Base-by-base conservation (phyloP, 35 echinoderm and acorn worm species). In the Patiria miniata region DNA sequence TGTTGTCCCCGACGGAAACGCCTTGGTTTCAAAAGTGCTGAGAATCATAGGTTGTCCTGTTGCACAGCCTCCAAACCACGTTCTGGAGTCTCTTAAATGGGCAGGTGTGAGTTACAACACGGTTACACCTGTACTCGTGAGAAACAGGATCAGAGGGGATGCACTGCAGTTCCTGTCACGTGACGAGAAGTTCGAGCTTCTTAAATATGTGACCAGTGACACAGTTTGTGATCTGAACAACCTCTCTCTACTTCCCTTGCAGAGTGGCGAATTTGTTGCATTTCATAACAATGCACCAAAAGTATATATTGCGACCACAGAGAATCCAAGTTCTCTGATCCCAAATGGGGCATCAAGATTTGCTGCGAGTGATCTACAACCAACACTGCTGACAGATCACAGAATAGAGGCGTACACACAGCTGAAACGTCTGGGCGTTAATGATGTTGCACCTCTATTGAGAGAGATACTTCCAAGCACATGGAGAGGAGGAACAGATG, bases 231-330 rank as follows among this genome's bases (percentile, higher is more conserved):
- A 87, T 69, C 77, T 94, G 28, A 40, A 61, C 2, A 60, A 52
- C 36, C 21, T 94, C 21, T 39, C 30, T 36, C 80, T 94, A 16
- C 51, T 94, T 17, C 92, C 92, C 9, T 23, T 94, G 9, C 80
- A 40, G 17, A 52, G 89, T 80, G 83, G 83, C 1, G 39, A 42
- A 16, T 94, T 94, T 78, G 81, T 34, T 14, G 7, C 56, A 53
- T 92, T 92, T 47, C 18, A 29, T 7, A 18, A n/a, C 2, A 61
- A 14, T 40, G 60, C 87, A 8, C 39, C 52, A 2, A 42, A 23
- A 30, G 36, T 61, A 5, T 84, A 84, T 39, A 58, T 84, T 17
- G 38, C 38, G 19, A 60, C 37, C 8, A 21, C 16, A 18, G 34
- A 40, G 29, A 58, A 59, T 60, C 82, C 82, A 19, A 58, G 8